phyloP scores from a whole-genome alignment of 2,113 vertebrate genomes.

The Erythrolamprus reginae region DNA sequence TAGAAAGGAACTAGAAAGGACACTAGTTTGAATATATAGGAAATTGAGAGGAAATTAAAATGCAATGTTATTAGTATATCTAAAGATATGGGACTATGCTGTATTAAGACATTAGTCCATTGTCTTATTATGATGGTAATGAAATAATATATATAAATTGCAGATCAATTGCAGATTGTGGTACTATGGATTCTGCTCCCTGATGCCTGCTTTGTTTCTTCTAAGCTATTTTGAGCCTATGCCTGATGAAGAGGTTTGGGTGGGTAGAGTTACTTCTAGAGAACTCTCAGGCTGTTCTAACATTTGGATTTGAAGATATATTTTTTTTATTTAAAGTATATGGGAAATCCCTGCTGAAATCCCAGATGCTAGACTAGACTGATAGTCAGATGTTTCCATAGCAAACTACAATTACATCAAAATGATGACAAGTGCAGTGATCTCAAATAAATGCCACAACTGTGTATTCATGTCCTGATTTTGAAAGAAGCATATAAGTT shows the following conservation, averaged over 20 bases:
- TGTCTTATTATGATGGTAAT: not conserved
- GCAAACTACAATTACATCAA: not conserved
- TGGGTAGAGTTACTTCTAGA: not conserved
- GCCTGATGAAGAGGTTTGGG: not conserved
- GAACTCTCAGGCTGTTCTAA: not conserved
- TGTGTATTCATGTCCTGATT: not conserved
- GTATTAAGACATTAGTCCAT: not conserved
- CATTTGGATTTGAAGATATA: not conserved
- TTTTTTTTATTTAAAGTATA: not conserved
- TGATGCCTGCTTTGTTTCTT: not conserved
- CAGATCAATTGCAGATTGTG: not conserved
- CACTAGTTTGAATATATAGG: constrained; percentile 31
- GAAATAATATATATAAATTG: not conserved
- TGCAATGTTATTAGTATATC: constrained; percentile 16
- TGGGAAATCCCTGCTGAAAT: not conserved
- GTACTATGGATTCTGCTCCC: not conserved
- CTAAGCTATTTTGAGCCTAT: not conserved
- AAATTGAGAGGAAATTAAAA: constrained; percentile 10
- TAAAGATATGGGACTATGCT: not conserved
- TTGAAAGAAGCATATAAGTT: not conserved
- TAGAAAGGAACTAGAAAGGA: too few relatives aligned
- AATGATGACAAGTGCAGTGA: not conserved
- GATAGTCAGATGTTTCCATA: not conserved
- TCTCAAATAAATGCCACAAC: not conserved
- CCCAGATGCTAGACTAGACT: not conserved